Base-by-base conservation (phyloP, 2,888 invertebrate species). In the Yponomeuta sedellus region DNA sequence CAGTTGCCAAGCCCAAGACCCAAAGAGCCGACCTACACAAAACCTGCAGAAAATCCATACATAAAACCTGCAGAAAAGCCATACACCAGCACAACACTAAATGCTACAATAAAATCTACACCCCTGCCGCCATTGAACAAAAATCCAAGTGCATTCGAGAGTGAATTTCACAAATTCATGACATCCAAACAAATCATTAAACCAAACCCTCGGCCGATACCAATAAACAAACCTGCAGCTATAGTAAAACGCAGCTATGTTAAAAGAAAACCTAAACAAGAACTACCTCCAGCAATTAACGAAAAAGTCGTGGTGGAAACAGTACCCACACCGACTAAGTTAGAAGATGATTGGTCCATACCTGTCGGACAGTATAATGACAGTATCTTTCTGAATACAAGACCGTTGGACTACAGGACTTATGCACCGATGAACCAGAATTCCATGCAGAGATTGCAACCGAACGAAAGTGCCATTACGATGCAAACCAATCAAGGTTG, bases 81-180 rank as follows among this genome's bases (percentile, higher is more conserved):
- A 20, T 6, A 28, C 52, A 16, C 65, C 16, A 59, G 61, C 39
- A 16, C n/a, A 19, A 52, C 44, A 52, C 44, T 52, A 1, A 52
- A 52, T 52, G 12, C 44, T 16, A 52, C 16, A 52, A 52, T 52
- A 40, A 77, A 83, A 34, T 82, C 87, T 0, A 77, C 80, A 56
- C 70, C 76, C 0, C 64, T 87, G 2, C 75, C 77, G 20, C 88
- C 88, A 0, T 71, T 88, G 0, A 85, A 88, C 67, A 89, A 87
- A 68, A 84, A 85, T 56, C 87, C 88, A 0, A 87, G 79, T n/a
- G 88, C 89, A 0, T 91, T 88, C 64, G 82, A 86, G 68, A 79
- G 80, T 0, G 91, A 90, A 70, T 91, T 88, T 69, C 80, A 85
- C 65, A 89, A 87, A 69, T 91, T 91, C 66, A 88, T 89, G 86